Evolutionary conservation across 92 coral and sea anemone genomes (phyloP).

Genomic region (Montipora capitata): DNA sequence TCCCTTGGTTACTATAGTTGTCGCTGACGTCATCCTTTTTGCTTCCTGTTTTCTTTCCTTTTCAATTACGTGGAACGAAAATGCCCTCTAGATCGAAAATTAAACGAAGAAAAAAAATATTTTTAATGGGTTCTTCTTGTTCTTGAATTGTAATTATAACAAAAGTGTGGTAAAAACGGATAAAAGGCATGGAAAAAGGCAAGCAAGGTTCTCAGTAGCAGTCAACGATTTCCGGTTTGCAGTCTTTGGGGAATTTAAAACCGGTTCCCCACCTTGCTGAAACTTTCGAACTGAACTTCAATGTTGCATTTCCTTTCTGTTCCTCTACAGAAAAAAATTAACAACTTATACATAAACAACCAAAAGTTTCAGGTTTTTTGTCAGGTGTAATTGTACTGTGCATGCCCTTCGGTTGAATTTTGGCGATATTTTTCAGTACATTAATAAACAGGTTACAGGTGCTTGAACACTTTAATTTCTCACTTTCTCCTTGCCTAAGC

Average conservation of each 20-base stretch:
- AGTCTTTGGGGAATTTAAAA: too few species aligned
- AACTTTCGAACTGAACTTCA: conserved; percentile 46
- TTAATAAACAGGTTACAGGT: too few species aligned
- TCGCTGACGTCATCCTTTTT: conserved; percentile 69
- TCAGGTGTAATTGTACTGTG: background rate
- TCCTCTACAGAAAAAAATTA: conserved; percentile 2
- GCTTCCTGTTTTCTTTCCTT: conserved; percentile 78
- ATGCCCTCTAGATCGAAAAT: conserved; percentile 13
- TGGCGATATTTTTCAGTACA: too few species aligned
- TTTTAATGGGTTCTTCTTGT: background rate
- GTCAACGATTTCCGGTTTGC: background rate
- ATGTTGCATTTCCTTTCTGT: background rate
- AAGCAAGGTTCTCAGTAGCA: background rate
- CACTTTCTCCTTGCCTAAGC: background rate
- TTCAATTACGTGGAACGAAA: conserved; percentile 44
- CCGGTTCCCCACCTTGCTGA: background rate
- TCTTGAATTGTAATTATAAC: background rate
- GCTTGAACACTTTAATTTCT: background rate
- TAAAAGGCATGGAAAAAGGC: background rate
- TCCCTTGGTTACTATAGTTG: conserved; percentile 64
- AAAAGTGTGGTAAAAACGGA: background rate
- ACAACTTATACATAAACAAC: background rate
- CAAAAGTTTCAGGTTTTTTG: background rate
- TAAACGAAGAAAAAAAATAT: background rate
- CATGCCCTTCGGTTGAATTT: background rate